A percentile compares a stretch with the other conserved stretches of the same genome.
Evolutionary conservation across 2,888 invertebrate genomes (phyloP).

Genomic region (Nematopogon swammerdamellus): DNA sequence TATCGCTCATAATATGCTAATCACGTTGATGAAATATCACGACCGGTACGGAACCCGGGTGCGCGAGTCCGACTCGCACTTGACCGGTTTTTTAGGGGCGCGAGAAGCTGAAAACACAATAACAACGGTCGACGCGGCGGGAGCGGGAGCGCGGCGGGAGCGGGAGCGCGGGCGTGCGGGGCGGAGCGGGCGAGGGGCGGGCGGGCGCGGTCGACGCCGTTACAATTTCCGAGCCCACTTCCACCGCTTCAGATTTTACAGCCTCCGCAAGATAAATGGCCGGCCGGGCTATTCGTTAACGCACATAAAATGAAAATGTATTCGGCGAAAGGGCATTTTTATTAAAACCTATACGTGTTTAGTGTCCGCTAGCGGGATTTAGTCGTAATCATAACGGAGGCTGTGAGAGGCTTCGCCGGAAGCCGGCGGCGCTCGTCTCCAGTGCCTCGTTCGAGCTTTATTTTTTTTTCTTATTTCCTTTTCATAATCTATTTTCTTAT

Average conservation of each 20-base stretch:
- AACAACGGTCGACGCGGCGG: constrained; percentile 1
- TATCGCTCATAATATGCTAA: too few species aligned
- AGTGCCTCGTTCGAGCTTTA: too few species aligned
- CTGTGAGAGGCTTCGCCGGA: too few species aligned
- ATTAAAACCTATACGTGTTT: neutral
- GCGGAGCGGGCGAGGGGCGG: constrained; percentile 2
- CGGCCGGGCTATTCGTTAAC: neutral
- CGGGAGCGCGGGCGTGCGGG: constrained; percentile 4
- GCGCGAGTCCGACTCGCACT: too few species aligned
- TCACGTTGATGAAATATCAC: too few species aligned
- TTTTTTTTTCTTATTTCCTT: too few species aligned
- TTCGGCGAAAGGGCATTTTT: neutral
- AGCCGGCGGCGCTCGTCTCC: too few species aligned
- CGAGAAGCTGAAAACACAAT: neutral
- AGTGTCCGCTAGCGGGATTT: neutral
- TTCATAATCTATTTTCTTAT: too few species aligned
- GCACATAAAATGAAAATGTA: neutral
- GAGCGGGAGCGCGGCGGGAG: constrained; percentile 2
- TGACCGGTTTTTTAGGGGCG: neutral
- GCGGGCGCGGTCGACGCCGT: constrained; percentile 6
- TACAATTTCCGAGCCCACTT: constrained; percentile 10
- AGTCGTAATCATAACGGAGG: too few species aligned
- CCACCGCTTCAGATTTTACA: constrained; percentile 7
- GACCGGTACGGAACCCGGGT: too few species aligned
- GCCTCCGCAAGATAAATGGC: neutral